A percentile compares a stretch with the other conserved stretches of the same genome.
Conservation (phyloP, 2,888 invertebrate genomes). For the Coleophora deauratella region DNA sequence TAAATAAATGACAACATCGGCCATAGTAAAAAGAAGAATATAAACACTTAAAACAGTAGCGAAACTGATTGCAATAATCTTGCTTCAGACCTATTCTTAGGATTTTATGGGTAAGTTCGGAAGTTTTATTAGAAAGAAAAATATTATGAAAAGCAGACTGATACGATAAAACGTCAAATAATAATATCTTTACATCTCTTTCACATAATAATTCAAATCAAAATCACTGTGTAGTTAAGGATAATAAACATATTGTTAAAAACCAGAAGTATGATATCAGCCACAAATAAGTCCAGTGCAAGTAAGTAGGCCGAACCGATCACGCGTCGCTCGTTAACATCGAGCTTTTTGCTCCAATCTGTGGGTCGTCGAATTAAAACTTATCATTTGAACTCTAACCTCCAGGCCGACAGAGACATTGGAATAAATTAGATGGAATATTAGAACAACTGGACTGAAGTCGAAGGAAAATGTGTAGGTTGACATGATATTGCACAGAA, state of each 20-base stretch:
- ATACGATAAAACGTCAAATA: too few relatives aligned
- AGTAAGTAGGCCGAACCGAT: conserved; percentile 45
- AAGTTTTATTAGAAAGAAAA: too few relatives aligned
- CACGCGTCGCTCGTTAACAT: conserved; percentile 23
- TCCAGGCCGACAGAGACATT: conserved; percentile 8
- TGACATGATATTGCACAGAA: too few relatives aligned
- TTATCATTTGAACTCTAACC: conserved; percentile 43
- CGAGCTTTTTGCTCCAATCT: conserved; percentile 24
- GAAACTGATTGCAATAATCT: too few relatives aligned
- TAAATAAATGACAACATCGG: too few relatives aligned
- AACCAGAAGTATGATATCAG: too few relatives aligned
- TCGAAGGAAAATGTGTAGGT: too few relatives aligned
- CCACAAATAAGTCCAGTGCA: neutral
- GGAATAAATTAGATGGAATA: neutral
- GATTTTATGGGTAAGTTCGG: too few relatives aligned
- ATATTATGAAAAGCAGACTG: too few relatives aligned
- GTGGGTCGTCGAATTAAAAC: conserved; percentile 24
- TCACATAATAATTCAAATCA: neutral
- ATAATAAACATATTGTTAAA: neutral
- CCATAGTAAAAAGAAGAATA: too few relatives aligned
- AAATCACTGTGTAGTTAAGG: neutral
- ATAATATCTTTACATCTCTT: neutral
- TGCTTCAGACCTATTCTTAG: too few relatives aligned
- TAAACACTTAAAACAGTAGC: too few relatives aligned
- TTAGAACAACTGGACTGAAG: neutral